Conservation (phyloP, 2,888 invertebrate species). For the Tetranychus truncatus region DNA sequence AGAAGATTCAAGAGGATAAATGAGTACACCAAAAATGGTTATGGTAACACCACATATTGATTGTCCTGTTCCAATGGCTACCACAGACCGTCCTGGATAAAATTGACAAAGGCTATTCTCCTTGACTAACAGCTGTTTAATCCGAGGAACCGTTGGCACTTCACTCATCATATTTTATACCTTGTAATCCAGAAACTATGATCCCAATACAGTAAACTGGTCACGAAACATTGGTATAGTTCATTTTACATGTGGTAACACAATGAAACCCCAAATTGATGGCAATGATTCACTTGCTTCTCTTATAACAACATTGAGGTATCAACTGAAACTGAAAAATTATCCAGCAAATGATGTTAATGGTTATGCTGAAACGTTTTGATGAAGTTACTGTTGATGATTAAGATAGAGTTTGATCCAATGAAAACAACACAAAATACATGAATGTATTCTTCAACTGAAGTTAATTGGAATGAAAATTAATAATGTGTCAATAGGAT, state of each 20-base stretch:
- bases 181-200: too few relatives aligned
- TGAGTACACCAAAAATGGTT: slow-evolving; percentile 5
- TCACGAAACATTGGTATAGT: too few relatives aligned
- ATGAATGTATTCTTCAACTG: background rate
- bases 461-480: background rate
- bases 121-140: background rate
- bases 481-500: background rate
- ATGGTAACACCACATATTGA: slow-evolving; percentile 9
- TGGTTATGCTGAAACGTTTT: too few relatives aligned
- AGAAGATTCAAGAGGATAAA: slow-evolving; percentile 3
- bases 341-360: too few relatives aligned
- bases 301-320: too few relatives aligned
- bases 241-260: too few relatives aligned
- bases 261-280: too few relatives aligned
- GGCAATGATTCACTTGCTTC: too few relatives aligned
- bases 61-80: background rate
- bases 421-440: background rate
- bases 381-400: background rate
- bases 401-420: background rate
- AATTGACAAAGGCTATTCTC: background rate
- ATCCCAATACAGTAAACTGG: too few relatives aligned
- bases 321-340: too few relatives aligned
- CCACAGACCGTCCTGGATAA: background rate
- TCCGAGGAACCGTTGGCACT: slow-evolving; percentile 5
- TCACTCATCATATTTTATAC: background rate